Evolutionary conservation across 2,113 vertebrate species (phyloP), one percentile per base, ranked within the genome.

Genomic region (Syngnathoides biaculeatus): DNA sequence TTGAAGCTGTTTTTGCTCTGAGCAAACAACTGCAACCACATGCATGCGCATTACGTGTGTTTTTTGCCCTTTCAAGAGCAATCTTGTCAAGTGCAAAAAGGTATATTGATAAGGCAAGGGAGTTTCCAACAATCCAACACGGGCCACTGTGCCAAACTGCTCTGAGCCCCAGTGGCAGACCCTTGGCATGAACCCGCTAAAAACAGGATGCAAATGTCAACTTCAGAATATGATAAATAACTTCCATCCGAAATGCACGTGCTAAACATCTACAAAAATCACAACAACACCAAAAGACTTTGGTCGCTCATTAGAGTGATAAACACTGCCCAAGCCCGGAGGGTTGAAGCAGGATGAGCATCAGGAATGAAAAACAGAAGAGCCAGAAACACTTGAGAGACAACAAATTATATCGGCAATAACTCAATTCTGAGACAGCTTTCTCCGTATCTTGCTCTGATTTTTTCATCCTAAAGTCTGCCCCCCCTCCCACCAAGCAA

Each of bases 381-480:
- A 79, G 69, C 26, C 77, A 74, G 80, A 87, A 87, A 71, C 75
- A 84, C 75, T 84, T 85, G 84, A 87, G 73, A 89, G 84, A 89
- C 69, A 71, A 87, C 88, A 89, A 89, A 90, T 90, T 87, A 88
- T 79, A 90, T 90, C 82, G 84, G 73, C 82, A 82, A 82, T 89
- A 91, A 91, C 90, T 91, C 87, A 88, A 90, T 90, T 89, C 84
- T 12, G 67, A 82, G 81, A 80, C 79, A 73, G 74, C 78, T 79
- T 84, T 80, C 77, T 78, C 77, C 76, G 78, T 87, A 79, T 70
- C 70, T 66, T 72, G 47, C 68, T 65, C 20, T 79, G 75, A 43
- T 48, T 69, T 59, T 53, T 82, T 79, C 64, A 63, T 84, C 79
- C 69, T 56, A 52, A 57, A 2, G 73, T 45, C 24, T 63, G 27